Evolutionary conservation across 2,888 invertebrate genomes (phyloP).

Genomic region (Ophion slaviceki): DNA sequence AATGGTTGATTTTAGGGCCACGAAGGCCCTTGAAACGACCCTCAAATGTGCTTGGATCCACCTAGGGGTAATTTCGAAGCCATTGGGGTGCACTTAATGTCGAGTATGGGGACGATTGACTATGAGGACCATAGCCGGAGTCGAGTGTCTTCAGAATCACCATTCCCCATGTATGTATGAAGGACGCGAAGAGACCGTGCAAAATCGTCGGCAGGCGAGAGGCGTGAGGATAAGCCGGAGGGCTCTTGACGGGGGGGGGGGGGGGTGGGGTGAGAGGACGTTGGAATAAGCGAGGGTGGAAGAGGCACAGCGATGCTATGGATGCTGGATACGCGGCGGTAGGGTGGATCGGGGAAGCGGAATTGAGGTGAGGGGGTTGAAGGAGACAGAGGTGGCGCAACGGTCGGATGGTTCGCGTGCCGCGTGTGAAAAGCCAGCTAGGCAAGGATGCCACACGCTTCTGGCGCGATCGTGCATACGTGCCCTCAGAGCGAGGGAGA

Average conservation of each 20-base stretch:
- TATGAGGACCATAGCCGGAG: no score
- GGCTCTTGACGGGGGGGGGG: slow-evolving; percentile 1
- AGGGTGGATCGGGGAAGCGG: no score
- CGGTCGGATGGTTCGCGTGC: slow-evolving; percentile 63
- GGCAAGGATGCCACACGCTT: slow-evolving; percentile 57
- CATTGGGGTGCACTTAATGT: no score
- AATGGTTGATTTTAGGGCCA: no score
- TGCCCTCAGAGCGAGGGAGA: slow-evolving; percentile 56
- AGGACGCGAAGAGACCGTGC: not conserved
- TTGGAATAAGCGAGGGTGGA: slow-evolving; percentile 46
- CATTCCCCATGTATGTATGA: not conserved
- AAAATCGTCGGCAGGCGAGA: slow-evolving; percentile 22
- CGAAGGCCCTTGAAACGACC: no score
- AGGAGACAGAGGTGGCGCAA: slow-evolving; percentile 46
- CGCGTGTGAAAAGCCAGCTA: slow-evolving; percentile 57
- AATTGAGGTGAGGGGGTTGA: slow-evolving; percentile 1
- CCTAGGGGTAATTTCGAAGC: no score
- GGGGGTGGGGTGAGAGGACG: not conserved
- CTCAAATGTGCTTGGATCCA: no score
- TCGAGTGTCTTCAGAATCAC: no score
- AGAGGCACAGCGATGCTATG: not conserved
- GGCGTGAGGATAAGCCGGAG: slow-evolving; percentile 25
- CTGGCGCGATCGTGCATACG: slow-evolving; percentile 42
- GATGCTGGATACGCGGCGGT: not conserved
- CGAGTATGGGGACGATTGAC: no score